phyloP scores from a whole-genome alignment of 64 coral and sea anemone species.

The Montipora efflorescens region DNA sequence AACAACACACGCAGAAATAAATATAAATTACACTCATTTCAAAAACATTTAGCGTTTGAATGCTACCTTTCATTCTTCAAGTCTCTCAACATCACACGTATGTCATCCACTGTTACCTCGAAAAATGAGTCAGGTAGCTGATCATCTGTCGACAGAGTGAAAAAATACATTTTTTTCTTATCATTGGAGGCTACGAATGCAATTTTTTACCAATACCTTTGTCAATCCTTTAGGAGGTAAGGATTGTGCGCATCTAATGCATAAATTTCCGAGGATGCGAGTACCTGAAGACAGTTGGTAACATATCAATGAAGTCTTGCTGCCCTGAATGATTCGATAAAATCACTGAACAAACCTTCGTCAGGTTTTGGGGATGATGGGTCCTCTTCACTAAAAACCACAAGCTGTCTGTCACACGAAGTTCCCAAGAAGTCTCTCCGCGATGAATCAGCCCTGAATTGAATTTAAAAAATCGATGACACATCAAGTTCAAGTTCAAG shows the following conservation, averaged over 20 bases:
- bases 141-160: conserved; percentile 28
- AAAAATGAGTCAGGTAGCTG: conserved; percentile 84
- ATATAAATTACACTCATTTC: too few species aligned
- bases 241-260: background rate
- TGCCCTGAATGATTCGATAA: background rate
- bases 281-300: too few species aligned
- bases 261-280: background rate
- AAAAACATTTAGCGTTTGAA: background rate
- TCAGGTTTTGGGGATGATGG: conserved; percentile 38
- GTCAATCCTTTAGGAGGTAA: too few species aligned
- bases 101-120: conserved; percentile 90
- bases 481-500: too few species aligned
- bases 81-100: conserved; percentile 87
- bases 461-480: background rate
- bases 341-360: conserved; percentile 49
- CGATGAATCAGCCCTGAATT: conserved; percentile 30
- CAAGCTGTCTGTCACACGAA: conserved; percentile 73
- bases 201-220: too few species aligned
- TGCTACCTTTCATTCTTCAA: conserved; percentile 87
- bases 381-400: conserved; percentile 86
- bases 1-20: too few species aligned
- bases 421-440: conserved; percentile 48
- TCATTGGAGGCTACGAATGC: background rate
- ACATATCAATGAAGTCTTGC: too few species aligned
- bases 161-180: background rate